Evolutionary conservation across 2,113 vertebrate genomes (phyloP).

Genomic region (Sebastes fasciatus): DNA sequence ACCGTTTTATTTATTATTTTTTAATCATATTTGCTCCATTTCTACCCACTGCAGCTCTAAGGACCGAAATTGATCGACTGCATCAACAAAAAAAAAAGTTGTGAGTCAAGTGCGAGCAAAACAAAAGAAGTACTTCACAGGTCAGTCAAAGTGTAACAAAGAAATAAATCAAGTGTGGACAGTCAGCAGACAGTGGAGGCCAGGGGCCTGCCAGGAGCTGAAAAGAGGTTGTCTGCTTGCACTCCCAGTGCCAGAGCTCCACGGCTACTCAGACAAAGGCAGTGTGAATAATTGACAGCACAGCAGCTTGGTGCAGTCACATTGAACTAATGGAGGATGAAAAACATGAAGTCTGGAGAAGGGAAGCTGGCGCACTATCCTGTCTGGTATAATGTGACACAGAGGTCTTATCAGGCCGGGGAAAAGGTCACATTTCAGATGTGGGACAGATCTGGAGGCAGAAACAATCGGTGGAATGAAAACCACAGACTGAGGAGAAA

Average conservation of each 20-base stretch:
- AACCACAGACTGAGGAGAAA: neutral
- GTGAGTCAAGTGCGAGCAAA: neutral
- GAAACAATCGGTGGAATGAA: neutral
- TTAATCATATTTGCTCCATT: no score
- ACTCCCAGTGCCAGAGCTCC: conserved; percentile 31
- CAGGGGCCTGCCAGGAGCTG: conserved; percentile 18
- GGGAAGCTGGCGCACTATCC: neutral
- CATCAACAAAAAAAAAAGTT: neutral
- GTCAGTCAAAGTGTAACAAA: conserved; percentile 19
- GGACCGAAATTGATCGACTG: neutral
- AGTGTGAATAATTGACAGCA: conserved; percentile 76
- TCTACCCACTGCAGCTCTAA: no score
- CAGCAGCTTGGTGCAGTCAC: conserved; percentile 48
- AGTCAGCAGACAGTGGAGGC: conserved; percentile 36
- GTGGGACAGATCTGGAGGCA: neutral
- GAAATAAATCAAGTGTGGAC: conserved; percentile 24
- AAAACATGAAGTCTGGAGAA: conserved; percentile 53
- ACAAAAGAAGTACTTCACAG: neutral
- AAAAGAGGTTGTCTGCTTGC: conserved; percentile 47
- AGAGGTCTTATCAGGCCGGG: conserved; percentile 9
- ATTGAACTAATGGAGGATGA: conserved; percentile 66
- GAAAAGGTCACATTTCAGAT: neutral
- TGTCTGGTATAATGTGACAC: conserved; percentile 33
- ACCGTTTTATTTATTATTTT: no score
- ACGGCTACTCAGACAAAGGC: conserved; percentile 54